phyloP scores from a whole-genome alignment of 2,888 invertebrate species.

The Megalurothrips usitatus region DNA sequence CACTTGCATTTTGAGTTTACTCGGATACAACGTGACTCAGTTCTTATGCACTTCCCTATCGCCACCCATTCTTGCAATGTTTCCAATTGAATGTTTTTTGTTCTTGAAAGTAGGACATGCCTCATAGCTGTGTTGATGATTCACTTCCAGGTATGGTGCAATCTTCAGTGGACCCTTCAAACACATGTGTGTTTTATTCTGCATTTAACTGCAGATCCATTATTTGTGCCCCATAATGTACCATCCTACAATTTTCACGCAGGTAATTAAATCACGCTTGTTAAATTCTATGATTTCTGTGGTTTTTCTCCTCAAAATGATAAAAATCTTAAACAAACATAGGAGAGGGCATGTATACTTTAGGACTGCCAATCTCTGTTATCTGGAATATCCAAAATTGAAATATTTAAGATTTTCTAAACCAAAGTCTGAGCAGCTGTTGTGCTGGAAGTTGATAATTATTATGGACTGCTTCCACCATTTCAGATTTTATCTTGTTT shows the following conservation, averaged over 20 bases:
- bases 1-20: neutral
- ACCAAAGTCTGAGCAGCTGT: neutral
- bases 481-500: neutral
- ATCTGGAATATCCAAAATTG: neutral
- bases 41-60: neutral
- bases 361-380: neutral
- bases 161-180: neutral
- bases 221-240: neutral
- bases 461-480: neutral
- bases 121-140: slow-evolving; percentile 3
- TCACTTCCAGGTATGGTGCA: slow-evolving; percentile 24
- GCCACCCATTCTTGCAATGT: no score
- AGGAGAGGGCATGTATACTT: neutral
- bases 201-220: neutral
- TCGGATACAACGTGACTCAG: neutral
- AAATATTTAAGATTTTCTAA: neutral
- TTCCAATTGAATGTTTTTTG: neutral
- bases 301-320: no score
- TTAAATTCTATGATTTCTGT: no score
- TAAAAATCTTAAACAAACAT: no score
- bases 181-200: neutral
- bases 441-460: neutral
- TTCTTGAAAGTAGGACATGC: neutral
- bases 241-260: neutral
- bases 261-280: neutral